phyloP scores from a whole-genome alignment of 2,888 invertebrate species.

The Pollenia angustigena region DNA sequence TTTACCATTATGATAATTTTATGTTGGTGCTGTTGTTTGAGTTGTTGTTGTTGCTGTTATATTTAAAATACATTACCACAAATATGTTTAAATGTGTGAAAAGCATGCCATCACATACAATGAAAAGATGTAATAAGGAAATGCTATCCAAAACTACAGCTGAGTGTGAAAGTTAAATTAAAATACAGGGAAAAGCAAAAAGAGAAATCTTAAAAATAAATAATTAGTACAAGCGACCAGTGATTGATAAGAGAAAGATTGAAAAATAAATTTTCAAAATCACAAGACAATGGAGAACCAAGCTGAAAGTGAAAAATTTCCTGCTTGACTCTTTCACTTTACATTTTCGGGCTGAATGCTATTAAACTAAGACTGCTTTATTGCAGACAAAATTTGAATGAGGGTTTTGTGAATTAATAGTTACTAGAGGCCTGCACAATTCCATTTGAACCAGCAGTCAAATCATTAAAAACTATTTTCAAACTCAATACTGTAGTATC shows the following conservation, averaged over 20 bases:
- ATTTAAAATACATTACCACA: conserved; percentile 59
- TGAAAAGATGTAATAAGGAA: conserved; percentile 57
- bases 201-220: not conserved
- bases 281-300: too few species aligned
- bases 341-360: too few species aligned
- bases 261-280: too few species aligned
- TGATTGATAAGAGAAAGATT: too few species aligned
- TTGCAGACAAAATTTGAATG: too few species aligned
- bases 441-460: too few species aligned
- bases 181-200: conserved; percentile 20
- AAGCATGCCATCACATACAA: conserved; percentile 38
- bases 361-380: too few species aligned
- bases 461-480: too few species aligned
- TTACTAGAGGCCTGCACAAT: too few species aligned
- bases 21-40: conserved; percentile 21
- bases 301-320: not conserved
- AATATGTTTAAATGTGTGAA: conserved; percentile 61
- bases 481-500: too few species aligned
- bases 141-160: conserved; percentile 1
- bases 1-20: conserved; percentile 59
- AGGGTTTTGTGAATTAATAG: too few species aligned
- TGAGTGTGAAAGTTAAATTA: not conserved
- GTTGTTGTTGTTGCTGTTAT: conserved; percentile 11
- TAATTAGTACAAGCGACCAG: not conserved
- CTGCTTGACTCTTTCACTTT: not conserved